Percentiles rank a stretch among this genome's conserved stretches.
phyloP scores from a whole-genome alignment of 2,113 vertebrate species.

The Peromyscus californicus region DNA sequence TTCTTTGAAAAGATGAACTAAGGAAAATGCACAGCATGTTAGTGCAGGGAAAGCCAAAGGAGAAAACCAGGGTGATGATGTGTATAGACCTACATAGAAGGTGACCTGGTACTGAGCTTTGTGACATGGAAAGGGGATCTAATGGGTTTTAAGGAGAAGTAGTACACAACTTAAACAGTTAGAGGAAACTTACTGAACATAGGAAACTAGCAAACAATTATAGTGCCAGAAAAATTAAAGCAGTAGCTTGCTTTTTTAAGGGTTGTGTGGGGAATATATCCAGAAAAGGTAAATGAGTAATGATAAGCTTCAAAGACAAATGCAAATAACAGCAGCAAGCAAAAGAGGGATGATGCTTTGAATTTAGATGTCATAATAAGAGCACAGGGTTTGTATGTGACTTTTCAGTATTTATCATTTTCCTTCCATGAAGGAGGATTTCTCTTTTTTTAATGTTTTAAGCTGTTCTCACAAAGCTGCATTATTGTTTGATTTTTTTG shows the following conservation, averaged over 20 bases:
- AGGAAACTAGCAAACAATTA: background rate
- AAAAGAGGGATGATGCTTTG: constrained; percentile 10
- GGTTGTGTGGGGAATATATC: background rate
- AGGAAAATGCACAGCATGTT: background rate
- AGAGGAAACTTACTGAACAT: background rate
- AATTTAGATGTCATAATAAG: background rate
- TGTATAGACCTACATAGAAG: background rate
- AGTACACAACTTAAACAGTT: background rate
- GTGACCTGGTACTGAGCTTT: background rate
- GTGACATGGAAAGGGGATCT: background rate
- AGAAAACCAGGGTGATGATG: background rate
- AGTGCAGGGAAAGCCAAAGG: background rate
- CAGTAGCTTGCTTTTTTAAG: background rate
- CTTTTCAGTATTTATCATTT: background rate
- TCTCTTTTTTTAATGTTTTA: background rate
- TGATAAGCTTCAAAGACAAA: background rate
- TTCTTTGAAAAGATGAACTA: background rate
- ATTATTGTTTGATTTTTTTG: background rate
- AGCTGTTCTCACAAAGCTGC: background rate
- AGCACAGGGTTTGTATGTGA: background rate
- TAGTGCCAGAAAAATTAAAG: background rate
- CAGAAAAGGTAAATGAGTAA: background rate
- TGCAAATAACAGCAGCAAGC: background rate
- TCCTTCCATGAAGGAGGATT: background rate
- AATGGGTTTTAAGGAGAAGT: background rate